Evolutionary conservation across 30 jellyfish, hydroid and myxozoan species (phyloP), one percentile per base, ranked within the genome.

Genomic region (Aurelia sp.): DNA sequence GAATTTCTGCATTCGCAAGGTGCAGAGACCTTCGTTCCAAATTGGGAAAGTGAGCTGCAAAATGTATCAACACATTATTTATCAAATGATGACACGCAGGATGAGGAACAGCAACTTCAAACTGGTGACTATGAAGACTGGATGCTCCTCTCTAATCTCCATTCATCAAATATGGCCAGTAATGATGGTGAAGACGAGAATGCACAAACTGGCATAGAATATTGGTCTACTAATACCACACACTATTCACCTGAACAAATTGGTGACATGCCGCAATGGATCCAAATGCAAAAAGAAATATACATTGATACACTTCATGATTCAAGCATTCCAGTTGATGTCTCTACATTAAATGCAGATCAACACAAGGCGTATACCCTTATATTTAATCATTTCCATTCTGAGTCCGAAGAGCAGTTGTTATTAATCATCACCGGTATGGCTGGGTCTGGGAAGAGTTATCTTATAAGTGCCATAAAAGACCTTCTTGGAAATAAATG

Each of bases 401-500:
- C 52, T 9, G 16, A 41, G 51, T 74, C n/a, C 65, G 19, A 31
- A 9, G 27, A 62, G 16, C 30, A 77, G 64, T 85, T 20, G 47
- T 85, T 77, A 18, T 48, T 77, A 22, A 21, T 61, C 13, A 27
- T 77, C 18, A 71, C 44, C 33, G 88, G 88, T 12, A 16, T 15
- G 44, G 88, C 88, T 21, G 88, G 88, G 33, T 15, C 83, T 57
- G 88, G 88, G 12, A 77, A 77, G 37, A 77, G 84, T 77, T 77
- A 55, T 62, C 31, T 77, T 22, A 60, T 77, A 18, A 30, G 60
- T 41, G 88, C 70, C 58, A 23, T 77, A 18, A 74, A 76, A 59
- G 16, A 60, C 44, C 30, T 53, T 11, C 83, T 77, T 13, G 35
- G 37, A n/a, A 48, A 20, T 6, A 31, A 62, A 59, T 77, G 88